Conservation (phyloP, 1,140 invertebrate species). For the Trypoxylus dichotomus region DNA sequence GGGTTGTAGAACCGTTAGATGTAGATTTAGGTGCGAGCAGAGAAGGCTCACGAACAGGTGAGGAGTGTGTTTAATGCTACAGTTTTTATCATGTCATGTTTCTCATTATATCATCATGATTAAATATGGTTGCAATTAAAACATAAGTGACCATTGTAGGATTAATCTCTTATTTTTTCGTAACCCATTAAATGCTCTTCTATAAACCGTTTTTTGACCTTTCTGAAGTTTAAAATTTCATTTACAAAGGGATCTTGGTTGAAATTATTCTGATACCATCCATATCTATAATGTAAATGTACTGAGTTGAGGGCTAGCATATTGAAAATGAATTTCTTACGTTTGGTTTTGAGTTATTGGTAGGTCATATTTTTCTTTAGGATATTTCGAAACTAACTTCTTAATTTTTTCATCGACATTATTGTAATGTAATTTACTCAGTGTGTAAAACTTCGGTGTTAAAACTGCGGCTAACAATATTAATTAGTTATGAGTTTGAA, state of each 20-base stretch:
- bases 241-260: neutral
- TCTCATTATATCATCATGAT: too few relatives aligned
- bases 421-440: neutral
- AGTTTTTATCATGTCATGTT: too few relatives aligned
- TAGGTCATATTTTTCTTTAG: conserved; percentile 44
- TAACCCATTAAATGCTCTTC: conserved; percentile 52
- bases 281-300: conserved; percentile 46
- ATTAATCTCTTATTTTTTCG: conserved; percentile 47
- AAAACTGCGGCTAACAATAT: conserved; percentile 37
- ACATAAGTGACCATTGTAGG: too few relatives aligned
- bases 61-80: too few relatives aligned
- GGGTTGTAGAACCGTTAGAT: conserved; percentile 64
- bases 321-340: conserved; percentile 35
- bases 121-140: too few relatives aligned
- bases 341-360: conserved; percentile 52
- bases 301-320: neutral
- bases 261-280: conserved; percentile 47
- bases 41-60: conserved; percentile 84
- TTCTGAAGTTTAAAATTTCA: conserved; percentile 46
- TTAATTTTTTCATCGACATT: conserved; percentile 32
- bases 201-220: conserved; percentile 47
- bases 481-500: neutral
- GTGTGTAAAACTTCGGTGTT: conserved; percentile 41
- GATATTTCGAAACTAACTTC: conserved; percentile 36
- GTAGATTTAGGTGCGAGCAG: conserved; percentile 75